Conservation (phyloP, 2,888 invertebrate genomes). For the Pseudococcus jackbeardsleyi region DNA sequence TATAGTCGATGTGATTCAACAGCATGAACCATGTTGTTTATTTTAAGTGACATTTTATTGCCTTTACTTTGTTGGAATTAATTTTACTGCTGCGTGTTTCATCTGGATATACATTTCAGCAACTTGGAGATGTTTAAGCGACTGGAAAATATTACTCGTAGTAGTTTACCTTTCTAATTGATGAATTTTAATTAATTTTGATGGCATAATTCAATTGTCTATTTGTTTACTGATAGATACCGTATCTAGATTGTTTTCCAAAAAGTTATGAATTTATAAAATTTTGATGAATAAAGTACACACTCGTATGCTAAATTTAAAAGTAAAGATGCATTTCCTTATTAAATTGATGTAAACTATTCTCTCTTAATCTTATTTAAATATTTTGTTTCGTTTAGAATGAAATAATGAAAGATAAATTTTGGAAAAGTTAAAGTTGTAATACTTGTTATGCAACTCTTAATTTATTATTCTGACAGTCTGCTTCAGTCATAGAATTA, state of each 20-base stretch:
- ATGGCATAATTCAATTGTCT: background rate
- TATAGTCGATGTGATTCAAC: slow-evolving; percentile 26
- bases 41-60: slow-evolving; percentile 44
- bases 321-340: no score
- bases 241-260: background rate
- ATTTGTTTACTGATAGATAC: background rate
- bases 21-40: slow-evolving; percentile 30
- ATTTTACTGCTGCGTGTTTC: background rate
- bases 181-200: background rate
- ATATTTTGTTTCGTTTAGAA: no score
- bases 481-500: background rate
- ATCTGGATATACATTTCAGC: background rate
- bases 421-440: background rate
- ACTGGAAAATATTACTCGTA: background rate
- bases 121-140: background rate
- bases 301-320: no score
- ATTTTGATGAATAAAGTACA: no score
- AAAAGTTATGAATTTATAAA: background rate
- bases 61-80: slow-evolving; percentile 26
- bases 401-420: background rate
- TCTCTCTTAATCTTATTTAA: no score
- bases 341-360: background rate
- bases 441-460: background rate
- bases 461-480: background rate
- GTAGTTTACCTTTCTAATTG: background rate